phyloP scores from a whole-genome alignment of 2,113 vertebrate species.

The Thamnophis sirtalis region DNA sequence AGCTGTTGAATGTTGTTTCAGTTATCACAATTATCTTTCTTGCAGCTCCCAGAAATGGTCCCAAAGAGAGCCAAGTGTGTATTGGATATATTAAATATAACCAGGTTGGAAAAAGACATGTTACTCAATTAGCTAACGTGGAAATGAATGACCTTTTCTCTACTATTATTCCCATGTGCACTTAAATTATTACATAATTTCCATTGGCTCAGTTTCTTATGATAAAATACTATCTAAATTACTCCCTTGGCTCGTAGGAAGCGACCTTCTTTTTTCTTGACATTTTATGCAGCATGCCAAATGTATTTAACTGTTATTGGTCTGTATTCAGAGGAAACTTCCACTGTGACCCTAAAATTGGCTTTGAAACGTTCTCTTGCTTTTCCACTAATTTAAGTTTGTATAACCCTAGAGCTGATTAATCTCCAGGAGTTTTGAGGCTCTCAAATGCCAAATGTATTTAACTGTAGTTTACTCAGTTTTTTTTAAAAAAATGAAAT shows the following conservation, averaged over 20 bases:
- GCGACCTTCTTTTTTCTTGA: neutral
- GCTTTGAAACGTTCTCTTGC: neutral
- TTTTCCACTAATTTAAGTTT: neutral
- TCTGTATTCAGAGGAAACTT: constrained; percentile 2
- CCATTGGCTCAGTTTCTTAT: neutral
- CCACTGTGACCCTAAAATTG: constrained; percentile 15
- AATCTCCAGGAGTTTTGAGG: constrained; percentile 27
- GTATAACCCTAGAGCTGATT: neutral
- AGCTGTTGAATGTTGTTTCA: neutral
- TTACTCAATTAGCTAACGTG: neutral
- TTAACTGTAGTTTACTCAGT: constrained; percentile 18
- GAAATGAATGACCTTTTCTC: neutral
- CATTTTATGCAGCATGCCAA: neutral
- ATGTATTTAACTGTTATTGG: neutral
- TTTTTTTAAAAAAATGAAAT: constrained; percentile 25
- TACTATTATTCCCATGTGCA: neutral
- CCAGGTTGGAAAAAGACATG: neutral
- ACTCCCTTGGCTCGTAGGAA: neutral
- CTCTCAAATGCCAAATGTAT: constrained; percentile 7
- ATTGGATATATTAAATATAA: neutral
- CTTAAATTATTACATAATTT: neutral
- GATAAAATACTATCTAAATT: neutral
- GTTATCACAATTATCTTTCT: neutral
- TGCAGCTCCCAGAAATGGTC: neutral
- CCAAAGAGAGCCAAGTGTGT: neutral